phyloP scores from a whole-genome alignment of 2,113 vertebrate species.

The Dasyurus viverrinus region DNA sequence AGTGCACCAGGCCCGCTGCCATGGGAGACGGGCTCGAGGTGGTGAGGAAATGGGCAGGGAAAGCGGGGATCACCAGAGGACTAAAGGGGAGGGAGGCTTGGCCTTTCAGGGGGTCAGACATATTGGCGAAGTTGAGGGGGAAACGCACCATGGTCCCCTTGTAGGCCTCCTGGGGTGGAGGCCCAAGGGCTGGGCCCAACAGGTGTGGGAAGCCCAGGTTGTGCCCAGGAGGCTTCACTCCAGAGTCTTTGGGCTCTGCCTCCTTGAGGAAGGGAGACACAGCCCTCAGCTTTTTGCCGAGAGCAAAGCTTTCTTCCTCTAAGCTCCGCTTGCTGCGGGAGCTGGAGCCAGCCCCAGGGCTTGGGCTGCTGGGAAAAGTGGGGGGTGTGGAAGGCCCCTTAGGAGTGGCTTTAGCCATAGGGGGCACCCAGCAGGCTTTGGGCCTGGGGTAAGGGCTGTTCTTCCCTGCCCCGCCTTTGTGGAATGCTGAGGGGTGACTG shows the following conservation, averaged over 20 bases:
- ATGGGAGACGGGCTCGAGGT: conserved; percentile 46
- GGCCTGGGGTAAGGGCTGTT: conserved; percentile 46
- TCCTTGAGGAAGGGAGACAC: conserved; percentile 71
- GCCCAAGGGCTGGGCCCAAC: conserved; percentile 53
- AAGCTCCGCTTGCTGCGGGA: conserved; percentile 27
- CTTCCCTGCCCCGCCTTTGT: conserved; percentile 51
- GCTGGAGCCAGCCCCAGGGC: not conserved
- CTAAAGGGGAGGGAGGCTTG: conserved; percentile 69
- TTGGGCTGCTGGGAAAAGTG: not conserved
- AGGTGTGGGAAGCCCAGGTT: not conserved
- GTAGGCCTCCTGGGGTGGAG: conserved; percentile 66
- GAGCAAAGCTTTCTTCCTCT: conserved; percentile 44
- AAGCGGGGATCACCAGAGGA: conserved; percentile 82
- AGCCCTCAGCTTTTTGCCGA: conserved; percentile 39
- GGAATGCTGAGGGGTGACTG: conserved; percentile 70
- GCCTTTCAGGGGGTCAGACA: conserved; percentile 74
- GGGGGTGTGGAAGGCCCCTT: not conserved
- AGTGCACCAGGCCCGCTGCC: conserved; percentile 59
- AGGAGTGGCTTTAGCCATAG: conserved; percentile 57
- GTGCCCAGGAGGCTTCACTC: not conserved
- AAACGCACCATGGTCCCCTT: conserved; percentile 76
- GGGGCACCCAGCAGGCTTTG: conserved; percentile 80
- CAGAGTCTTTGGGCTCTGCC: not conserved
- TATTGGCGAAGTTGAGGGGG: conserved; percentile 53
- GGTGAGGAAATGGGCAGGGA: conserved; percentile 80